Base-by-base conservation (phyloP, 1,140 invertebrate species). In the Pararge aegeria region DNA sequence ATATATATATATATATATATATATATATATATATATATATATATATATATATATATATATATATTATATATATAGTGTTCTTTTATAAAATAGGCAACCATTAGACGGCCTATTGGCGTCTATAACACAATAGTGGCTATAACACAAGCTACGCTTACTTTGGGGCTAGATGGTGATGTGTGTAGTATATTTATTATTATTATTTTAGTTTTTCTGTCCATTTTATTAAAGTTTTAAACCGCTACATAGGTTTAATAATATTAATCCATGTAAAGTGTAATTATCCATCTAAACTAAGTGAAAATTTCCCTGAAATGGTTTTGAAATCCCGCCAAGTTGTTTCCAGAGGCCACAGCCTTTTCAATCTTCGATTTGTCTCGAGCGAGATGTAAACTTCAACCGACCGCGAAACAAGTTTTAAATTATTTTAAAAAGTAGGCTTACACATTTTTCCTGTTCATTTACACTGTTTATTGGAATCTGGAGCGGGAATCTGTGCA, bases 361-460 rank as follows among this genome's bases (percentile, higher is more conserved):
- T 46, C 42, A 46, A 46, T 46, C 42, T 46, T 20, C 42, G 19
- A 46, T 46, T 46, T 46, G 42, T 46, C 42, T 46, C 16, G 18
- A 46, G 42, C 42, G 19, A 12, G 42, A 46, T 46, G 19, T 46
- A 46, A 46, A 46, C 42, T 46, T 46, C 18, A 12, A 2, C 16
- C 42, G 16, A 46, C 19, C 42, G 19, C 20, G 42, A 46, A 46
- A 46, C 19, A 46, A 46, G 19, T 46, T 46, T 46, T 46, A 46
- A 46, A 46, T 46, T 21, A 46, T 46, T 46, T 46, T 7, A 19
- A 46, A 46, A 18, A 21, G 18, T 46, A 46, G 42, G 42, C 42
- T 46, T 20, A 46, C 12, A 46, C 18, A 20, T 10, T 46, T 18
- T 46, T 46, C 42, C 42, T 20, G 5, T 46, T 12, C 42, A 46